Evolutionary conservation across 2,888 invertebrate genomes (phyloP).

Genomic region (Troides oblongomaculatus): DNA sequence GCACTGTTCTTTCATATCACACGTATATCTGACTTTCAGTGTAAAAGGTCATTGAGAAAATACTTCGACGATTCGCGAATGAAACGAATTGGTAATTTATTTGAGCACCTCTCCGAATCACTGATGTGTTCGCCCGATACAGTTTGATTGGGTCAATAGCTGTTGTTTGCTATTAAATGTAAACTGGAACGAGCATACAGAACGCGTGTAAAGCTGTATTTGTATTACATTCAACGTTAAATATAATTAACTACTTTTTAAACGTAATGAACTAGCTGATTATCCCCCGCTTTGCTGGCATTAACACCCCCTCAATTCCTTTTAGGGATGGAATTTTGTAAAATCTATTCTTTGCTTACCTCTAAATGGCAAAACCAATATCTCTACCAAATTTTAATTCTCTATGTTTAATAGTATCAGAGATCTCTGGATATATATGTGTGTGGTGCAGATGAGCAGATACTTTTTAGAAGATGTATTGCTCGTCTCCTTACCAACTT

Average conservation of each 20-base stretch:
- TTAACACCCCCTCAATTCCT: too few species aligned
- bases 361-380: too few species aligned
- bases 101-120: constrained; percentile 11
- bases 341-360: too few species aligned
- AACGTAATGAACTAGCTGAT: neutral
- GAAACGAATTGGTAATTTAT: constrained; percentile 10
- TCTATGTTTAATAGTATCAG: too few species aligned
- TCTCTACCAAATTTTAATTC: too few species aligned
- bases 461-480: too few species aligned
- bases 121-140: constrained; percentile 2
- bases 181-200: neutral
- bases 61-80: constrained; percentile 4
- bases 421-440: too few species aligned
- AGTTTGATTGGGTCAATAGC: constrained; percentile 14
- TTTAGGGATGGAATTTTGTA: too few species aligned
- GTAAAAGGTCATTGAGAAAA: neutral
- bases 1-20: neutral
- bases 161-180: constrained; percentile 18
- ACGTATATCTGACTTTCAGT: neutral
- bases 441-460: too few species aligned
- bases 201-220: neutral
- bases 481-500: neutral
- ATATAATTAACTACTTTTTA: neutral
- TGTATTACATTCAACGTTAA: neutral
- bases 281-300: too few species aligned